phyloP scores from a whole-genome alignment of 2,888 invertebrate genomes.

The Eucera pruinosa region DNA sequence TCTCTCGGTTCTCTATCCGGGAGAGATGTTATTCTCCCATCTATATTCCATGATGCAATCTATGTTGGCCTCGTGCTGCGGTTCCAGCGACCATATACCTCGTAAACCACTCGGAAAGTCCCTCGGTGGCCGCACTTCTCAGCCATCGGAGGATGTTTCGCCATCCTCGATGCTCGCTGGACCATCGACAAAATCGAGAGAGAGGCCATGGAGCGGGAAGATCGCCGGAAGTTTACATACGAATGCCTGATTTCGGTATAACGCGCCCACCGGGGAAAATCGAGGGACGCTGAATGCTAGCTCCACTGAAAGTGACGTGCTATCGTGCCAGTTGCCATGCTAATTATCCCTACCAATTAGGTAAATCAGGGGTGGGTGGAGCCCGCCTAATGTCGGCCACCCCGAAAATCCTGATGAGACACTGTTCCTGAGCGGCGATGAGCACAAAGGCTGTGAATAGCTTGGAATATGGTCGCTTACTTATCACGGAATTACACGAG shows the following conservation, averaged over 20 bases:
- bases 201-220: slow-evolving; percentile 36
- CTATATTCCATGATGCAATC: slow-evolving; percentile 73
- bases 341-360: slow-evolving; percentile 78
- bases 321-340: slow-evolving; percentile 73
- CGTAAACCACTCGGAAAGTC: slow-evolving; percentile 74
- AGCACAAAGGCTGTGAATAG: slow-evolving; percentile 44
- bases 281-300: slow-evolving; percentile 44
- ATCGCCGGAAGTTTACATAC: slow-evolving; percentile 79
- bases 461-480: slow-evolving; percentile 3
- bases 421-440: slow-evolving; percentile 49
- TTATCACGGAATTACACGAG: slow-evolving; percentile 40
- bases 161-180: slow-evolving; percentile 35
- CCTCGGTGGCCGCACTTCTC: slow-evolving; percentile 64
- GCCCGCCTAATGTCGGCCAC: slow-evolving; percentile 49
- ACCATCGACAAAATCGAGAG: slow-evolving; percentile 58
- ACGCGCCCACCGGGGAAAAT: slow-evolving; percentile 45
- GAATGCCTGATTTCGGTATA: slow-evolving; percentile 78
- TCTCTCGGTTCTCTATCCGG: slow-evolving; percentile 19
- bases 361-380: slow-evolving; percentile 64
- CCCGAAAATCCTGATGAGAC: slow-evolving; percentile 56
- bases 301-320: slow-evolving; percentile 73
- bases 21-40: slow-evolving; percentile 74
- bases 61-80: slow-evolving; percentile 62
- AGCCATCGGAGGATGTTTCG: slow-evolving; percentile 51
- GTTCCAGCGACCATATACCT: slow-evolving; percentile 63